Percentiles rank a stretch among this genome's conserved stretches.
Conservation (phyloP, 1,140 invertebrate species). For the Apocrypta bakeri region DNA sequence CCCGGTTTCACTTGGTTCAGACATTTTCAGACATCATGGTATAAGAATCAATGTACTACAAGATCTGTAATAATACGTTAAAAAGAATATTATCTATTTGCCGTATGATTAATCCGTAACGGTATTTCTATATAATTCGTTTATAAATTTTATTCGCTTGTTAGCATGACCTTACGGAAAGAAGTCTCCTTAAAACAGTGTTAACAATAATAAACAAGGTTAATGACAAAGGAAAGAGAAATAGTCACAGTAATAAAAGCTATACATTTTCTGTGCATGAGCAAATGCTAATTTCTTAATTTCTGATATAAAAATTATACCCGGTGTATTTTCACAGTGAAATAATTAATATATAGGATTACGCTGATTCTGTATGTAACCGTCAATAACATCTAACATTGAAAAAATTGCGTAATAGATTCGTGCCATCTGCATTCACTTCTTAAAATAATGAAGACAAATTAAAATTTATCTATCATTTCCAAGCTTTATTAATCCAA, state of each 20-base stretch:
- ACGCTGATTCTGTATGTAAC: slow-evolving; percentile 11
- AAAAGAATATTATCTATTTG: slow-evolving; percentile 18
- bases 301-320: slow-evolving; percentile 5
- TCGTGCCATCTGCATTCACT: slow-evolving; percentile 36
- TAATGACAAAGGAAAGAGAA: slow-evolving; percentile 3
- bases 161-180: slow-evolving; percentile 13
- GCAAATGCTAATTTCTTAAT: slow-evolving; percentile 26
- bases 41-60: slow-evolving; percentile 27
- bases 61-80: slow-evolving; percentile 27
- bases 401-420: not conserved
- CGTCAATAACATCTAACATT: not conserved
- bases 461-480: not conserved
- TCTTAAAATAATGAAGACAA: not conserved
- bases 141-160: slow-evolving; percentile 33
- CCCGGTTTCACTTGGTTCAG: slow-evolving; percentile 42
- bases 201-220: slow-evolving; percentile 3
- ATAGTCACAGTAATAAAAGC: slow-evolving; percentile 11
- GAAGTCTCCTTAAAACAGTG: slow-evolving; percentile 8
- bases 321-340: slow-evolving; percentile 32
- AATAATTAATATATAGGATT: not conserved
- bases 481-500: not conserved
- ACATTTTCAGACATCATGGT: slow-evolving; percentile 31
- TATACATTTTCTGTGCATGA: slow-evolving; percentile 11
- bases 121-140: slow-evolving; percentile 41
- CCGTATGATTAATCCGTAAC: slow-evolving; percentile 36